Conservation (phyloP, 2,113 vertebrate species). For the Beaufortia kweichowensis region DNA sequence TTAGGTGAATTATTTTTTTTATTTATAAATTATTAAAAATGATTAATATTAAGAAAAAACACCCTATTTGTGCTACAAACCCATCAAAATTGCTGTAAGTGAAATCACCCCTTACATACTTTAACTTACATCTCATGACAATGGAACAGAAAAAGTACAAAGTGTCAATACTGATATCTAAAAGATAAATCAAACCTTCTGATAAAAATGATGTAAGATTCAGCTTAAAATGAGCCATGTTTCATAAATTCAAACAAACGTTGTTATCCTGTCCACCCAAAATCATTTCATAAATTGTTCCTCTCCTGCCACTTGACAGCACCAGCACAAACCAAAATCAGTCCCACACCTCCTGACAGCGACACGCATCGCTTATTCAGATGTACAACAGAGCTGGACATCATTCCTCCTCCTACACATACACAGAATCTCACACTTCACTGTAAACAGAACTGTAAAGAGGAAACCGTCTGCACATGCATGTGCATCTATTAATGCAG, state of each 20-base stretch:
- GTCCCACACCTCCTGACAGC: not conserved
- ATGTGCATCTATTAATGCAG: not conserved
- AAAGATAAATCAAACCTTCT: not conserved
- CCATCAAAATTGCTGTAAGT: not conserved
- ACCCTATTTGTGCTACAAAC: not conserved
- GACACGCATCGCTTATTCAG: constrained; percentile 19
- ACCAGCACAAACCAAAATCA: not conserved
- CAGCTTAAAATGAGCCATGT: not conserved
- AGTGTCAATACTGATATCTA: not conserved
- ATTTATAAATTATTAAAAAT: no score
- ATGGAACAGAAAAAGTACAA: not conserved
- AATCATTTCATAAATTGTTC: not conserved
- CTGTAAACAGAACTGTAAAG: not conserved
- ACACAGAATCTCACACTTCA: not conserved
- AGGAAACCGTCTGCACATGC: not conserved
- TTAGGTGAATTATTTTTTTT: no score
- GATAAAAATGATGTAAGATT: not conserved
- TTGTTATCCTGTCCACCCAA: not conserved
- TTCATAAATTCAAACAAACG: not conserved
- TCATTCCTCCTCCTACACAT: not conserved
- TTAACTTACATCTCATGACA: not conserved
- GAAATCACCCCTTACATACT: not conserved
- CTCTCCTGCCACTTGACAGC: constrained; percentile 1
- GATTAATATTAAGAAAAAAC: not conserved
- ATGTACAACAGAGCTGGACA: not conserved